phyloP scores from a whole-genome alignment of 2,113 vertebrate genomes.

The Jacana jacana region DNA sequence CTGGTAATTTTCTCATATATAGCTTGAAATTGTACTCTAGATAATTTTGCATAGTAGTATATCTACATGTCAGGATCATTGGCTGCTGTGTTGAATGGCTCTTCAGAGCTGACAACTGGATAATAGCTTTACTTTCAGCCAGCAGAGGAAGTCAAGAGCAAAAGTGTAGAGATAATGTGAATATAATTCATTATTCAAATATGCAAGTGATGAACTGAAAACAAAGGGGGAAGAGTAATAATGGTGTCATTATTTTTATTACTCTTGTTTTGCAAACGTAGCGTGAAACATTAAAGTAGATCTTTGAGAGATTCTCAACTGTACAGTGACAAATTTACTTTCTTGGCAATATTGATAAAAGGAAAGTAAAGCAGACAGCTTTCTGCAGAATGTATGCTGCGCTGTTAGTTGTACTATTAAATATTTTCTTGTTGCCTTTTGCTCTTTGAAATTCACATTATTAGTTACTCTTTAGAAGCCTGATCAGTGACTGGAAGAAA shows the following conservation, averaged over 20 bases:
- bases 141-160: conserved; percentile 87
- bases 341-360: conserved; percentile 73
- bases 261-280: conserved; percentile 86
- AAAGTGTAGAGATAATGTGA: conserved; percentile 91
- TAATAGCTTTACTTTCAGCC: conserved; percentile 94
- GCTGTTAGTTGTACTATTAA: conserved; percentile 65
- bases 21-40: conserved; percentile 72
- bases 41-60: conserved; percentile 75
- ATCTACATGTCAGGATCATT: conserved; percentile 83
- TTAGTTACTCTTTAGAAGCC: conserved; percentile 51
- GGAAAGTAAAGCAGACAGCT: conserved; percentile 71
- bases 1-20: conserved; percentile 75
- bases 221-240: conserved; percentile 86
- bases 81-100: conserved; percentile 78
- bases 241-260: conserved; percentile 97
- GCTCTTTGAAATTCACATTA: conserved; percentile 38
- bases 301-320: conserved; percentile 74
- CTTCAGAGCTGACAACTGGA: conserved; percentile 88
- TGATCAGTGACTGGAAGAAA: conserved; percentile 32
- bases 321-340: conserved; percentile 73
- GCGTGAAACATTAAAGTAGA: conserved; percentile 83
- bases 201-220: conserved; percentile 87
- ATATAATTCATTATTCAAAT: conserved; percentile 99
- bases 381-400: conserved; percentile 64
- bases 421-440: conserved; percentile 44